Evolutionary conservation across 2,113 vertebrate genomes (phyloP).

Genomic region (Montifringilla adamsi): DNA sequence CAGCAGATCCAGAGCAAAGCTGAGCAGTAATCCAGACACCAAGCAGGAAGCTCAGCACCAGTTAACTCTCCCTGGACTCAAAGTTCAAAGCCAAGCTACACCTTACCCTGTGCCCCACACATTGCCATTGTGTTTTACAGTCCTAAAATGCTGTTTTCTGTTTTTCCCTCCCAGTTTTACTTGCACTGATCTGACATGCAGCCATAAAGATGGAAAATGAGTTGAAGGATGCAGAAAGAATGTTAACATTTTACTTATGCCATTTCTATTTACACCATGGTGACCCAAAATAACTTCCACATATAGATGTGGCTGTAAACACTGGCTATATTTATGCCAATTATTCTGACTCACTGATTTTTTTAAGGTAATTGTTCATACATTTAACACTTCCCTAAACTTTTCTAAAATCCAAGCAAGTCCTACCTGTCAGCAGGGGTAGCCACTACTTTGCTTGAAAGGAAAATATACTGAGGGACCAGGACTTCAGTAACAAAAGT

Average conservation of each 20-base stretch:
- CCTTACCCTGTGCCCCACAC: background rate
- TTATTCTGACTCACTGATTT: background rate
- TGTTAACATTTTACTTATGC: background rate
- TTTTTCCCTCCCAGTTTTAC: background rate
- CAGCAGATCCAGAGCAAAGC: background rate
- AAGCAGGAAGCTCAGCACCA: background rate
- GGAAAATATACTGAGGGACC: background rate
- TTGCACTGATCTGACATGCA: background rate
- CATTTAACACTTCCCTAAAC: background rate
- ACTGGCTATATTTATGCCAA: background rate
- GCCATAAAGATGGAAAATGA: background rate
- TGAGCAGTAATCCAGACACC: background rate
- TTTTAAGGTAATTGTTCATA: background rate
- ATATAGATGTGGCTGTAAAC: background rate
- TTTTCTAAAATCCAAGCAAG: background rate
- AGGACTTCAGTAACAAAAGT: background rate
- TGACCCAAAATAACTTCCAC: background rate
- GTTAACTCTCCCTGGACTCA: background rate
- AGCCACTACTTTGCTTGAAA: background rate
- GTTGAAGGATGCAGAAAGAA: background rate
- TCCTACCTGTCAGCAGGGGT: background rate
- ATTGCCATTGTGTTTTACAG: background rate
- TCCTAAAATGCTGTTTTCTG: background rate
- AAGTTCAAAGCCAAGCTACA: background rate
- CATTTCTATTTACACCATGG: background rate